Evolutionary conservation across 2,888 invertebrate species (phyloP).

Genomic region (Tetragonisca angustula): DNA sequence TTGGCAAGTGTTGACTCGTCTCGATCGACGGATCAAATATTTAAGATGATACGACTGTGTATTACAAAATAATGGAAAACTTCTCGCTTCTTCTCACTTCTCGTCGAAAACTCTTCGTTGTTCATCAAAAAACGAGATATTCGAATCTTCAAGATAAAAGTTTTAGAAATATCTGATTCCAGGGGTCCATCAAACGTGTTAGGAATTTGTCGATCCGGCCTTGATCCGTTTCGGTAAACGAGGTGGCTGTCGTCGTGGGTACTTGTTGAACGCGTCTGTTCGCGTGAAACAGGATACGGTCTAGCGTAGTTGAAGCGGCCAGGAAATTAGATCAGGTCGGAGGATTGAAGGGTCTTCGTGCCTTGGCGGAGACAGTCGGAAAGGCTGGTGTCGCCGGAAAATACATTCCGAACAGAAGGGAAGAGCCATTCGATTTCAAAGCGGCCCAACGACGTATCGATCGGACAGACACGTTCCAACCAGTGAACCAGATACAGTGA

Average conservation of each 20-base stretch:
- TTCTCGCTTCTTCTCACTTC: neutral
- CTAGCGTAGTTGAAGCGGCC: conserved; percentile 39
- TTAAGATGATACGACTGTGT: no score
- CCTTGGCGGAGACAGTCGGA: conserved; percentile 43
- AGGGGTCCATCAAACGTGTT: neutral
- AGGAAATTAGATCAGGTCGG: conserved; percentile 67
- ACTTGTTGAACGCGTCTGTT: conserved; percentile 61
- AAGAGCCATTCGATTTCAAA: conserved; percentile 49
- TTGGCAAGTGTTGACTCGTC: no score
- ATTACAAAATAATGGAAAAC: neutral
- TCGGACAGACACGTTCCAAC: neutral
- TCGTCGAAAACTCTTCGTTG: neutral
- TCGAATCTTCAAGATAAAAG: neutral
- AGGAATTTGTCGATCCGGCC: neutral
- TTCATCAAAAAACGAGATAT: neutral
- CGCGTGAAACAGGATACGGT: conserved; percentile 50
- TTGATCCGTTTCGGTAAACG: neutral
- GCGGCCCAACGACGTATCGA: conserved; percentile 34
- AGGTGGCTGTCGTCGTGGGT: conserved; percentile 16
- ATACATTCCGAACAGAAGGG: conserved; percentile 46
- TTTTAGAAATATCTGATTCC: neutral
- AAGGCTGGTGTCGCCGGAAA: conserved; percentile 34
- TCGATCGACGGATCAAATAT: no score
- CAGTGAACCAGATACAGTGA: neutral
- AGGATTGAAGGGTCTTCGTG: conserved; percentile 44